phyloP scores from a whole-genome alignment of 1,140 invertebrate species.

The Akabosia matsudoensis region DNA sequence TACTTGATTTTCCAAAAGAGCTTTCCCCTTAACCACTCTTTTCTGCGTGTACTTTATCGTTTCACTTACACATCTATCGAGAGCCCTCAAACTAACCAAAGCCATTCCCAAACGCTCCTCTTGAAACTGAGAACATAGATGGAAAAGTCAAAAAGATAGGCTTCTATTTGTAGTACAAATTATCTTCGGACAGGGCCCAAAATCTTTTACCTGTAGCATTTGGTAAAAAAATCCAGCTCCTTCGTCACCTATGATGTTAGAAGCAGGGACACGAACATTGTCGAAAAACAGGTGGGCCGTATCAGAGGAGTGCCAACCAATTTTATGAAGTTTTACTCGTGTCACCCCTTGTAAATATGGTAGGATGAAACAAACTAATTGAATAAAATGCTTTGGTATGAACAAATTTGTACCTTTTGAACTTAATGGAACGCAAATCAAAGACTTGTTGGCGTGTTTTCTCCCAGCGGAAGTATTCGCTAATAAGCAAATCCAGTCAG shows the following conservation, averaged over 20 bases:
- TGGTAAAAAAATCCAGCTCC: conserved; percentile 61
- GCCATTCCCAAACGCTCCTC: conserved; percentile 57
- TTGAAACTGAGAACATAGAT: conserved; percentile 52
- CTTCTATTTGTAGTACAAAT: too few relatives aligned
- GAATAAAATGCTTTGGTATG: not conserved
- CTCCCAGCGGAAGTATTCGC: conserved; percentile 56
- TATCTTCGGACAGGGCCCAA: too few relatives aligned
- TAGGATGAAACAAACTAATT: not conserved
- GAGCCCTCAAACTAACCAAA: conserved; percentile 51
- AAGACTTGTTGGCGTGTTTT: conserved; percentile 47
- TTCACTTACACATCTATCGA: conserved; percentile 53
- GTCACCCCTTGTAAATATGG: conserved; percentile 47
- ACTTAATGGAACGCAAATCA: conserved; percentile 23
- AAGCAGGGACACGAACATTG: conserved; percentile 57
- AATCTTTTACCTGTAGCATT: conserved; percentile 62
- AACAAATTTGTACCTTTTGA: conserved; percentile 9
- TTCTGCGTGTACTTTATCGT: conserved; percentile 58
- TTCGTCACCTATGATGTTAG: conserved; percentile 61
- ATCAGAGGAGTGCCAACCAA: conserved; percentile 59
- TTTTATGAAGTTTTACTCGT: conserved; percentile 55
- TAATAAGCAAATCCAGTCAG: conserved; percentile 62
- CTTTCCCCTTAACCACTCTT: conserved; percentile 55
- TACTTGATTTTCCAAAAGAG: conserved; percentile 57
- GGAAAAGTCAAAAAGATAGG: too few relatives aligned
- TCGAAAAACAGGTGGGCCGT: conserved; percentile 63